These are phyloP conservation scores for Falco cherrug DNA, from an alignment of 2,797 vertebrate genomes.

Conservation along the genomic window DNA sequence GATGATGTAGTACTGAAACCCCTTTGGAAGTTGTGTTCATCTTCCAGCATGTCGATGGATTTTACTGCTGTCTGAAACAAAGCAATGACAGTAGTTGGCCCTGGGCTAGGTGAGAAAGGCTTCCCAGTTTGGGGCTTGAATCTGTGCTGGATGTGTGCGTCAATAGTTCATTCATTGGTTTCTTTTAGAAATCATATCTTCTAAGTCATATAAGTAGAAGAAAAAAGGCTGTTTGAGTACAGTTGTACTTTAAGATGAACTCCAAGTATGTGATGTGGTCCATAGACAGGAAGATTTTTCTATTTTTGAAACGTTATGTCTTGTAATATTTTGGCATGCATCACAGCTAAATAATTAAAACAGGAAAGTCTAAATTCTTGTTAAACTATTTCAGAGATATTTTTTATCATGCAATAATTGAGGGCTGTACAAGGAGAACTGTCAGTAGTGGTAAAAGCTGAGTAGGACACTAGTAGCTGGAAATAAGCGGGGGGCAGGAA, in stretches of 20 bases:
- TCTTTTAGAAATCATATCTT: background rate
- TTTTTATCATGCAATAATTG: background rate
- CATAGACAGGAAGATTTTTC: background rate
- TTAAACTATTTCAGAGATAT: background rate
- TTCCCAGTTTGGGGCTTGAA: background rate
- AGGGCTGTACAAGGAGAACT: background rate
- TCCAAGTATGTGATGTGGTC: background rate
- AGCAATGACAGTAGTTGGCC: background rate
- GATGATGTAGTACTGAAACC: background rate
- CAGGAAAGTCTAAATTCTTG: background rate
- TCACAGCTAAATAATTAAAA: background rate
- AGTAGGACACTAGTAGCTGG: background rate
- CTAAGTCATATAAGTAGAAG: background rate
- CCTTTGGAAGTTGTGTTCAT: background rate
- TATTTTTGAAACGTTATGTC: background rate
- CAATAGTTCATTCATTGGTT: background rate
- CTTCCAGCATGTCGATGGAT: background rate
- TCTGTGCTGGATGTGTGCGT: background rate
- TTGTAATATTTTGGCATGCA: background rate
- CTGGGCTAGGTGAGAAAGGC: background rate
- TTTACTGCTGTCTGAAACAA: background rate
- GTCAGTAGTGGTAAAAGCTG: accelerated
- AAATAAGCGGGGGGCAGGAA: background rate
- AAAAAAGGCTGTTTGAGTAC: background rate
- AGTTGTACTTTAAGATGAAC: background rate